Conservation (phyloP, 2,797 vertebrate species). For the Xenopus petersii region DNA sequence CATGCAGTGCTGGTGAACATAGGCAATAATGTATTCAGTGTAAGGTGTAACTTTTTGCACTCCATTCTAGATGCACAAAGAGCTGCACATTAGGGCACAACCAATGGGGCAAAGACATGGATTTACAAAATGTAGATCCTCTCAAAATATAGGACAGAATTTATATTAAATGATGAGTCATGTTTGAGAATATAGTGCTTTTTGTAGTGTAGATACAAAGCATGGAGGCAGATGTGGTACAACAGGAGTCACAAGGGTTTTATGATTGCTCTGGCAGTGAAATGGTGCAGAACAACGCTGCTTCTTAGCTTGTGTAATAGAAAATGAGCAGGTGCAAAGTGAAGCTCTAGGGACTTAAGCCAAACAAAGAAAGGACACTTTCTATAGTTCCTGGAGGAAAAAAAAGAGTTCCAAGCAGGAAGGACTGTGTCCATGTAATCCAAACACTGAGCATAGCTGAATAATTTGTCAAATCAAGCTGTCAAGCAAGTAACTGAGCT, state of each 20-base stretch:
- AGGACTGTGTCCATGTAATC: slow-evolving; percentile 19
- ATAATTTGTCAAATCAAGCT: slow-evolving; percentile 16
- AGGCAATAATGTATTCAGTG: too few species aligned
- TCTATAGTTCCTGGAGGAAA: slow-evolving; percentile 14
- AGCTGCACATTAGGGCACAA: too few species aligned
- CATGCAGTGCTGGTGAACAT: too few species aligned
- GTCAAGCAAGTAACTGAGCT: slow-evolving; percentile 1
- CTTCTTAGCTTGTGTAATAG: background rate
- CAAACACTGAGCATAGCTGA: slow-evolving; percentile 19
- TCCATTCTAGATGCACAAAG: too few species aligned
- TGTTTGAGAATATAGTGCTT: too few species aligned
- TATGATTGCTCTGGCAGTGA: background rate
- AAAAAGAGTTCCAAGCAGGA: slow-evolving; percentile 11
- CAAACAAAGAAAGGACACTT: slow-evolving; percentile 11
- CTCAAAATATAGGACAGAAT: too few species aligned
- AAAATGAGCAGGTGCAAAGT: slow-evolving; percentile 20
- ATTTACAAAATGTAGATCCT: too few species aligned
- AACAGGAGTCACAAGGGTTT: background rate
- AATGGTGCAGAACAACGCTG: background rate
- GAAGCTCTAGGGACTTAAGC: slow-evolving; percentile 3
- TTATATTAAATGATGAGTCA: too few species aligned
- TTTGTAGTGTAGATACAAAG: too few species aligned
- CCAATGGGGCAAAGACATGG: too few species aligned
- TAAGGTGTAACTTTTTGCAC: too few species aligned
- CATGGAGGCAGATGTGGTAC: too few species aligned